Percentiles rank a stretch among this genome's conserved stretches.
These are phyloP conservation scores for Cyanistes caeruleus DNA, from an alignment of 2,113 vertebrate species.

Conservation along the genomic window DNA sequence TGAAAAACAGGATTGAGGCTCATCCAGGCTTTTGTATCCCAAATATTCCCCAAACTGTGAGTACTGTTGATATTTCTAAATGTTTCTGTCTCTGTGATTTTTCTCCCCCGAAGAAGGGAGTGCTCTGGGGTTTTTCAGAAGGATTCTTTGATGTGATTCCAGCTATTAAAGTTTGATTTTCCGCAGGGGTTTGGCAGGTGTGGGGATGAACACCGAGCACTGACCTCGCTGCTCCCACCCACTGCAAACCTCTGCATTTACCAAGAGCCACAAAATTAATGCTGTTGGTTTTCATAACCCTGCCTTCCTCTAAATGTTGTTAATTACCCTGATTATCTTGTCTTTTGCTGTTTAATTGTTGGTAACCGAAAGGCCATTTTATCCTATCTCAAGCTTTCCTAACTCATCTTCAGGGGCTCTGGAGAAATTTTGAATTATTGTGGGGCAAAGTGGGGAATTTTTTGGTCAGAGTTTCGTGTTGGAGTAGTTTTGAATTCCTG, in stretches of 20 bases:
- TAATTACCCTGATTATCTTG: conserved; percentile 50
- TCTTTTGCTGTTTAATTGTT: conserved; percentile 17
- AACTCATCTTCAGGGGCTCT: not conserved
- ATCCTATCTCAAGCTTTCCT: not conserved
- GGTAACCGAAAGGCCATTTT: not conserved
- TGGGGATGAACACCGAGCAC: accelerated
- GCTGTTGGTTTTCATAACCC: not conserved
- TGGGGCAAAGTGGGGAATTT: not conserved
- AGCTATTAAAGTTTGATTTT: not conserved
- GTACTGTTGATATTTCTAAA: not conserved
- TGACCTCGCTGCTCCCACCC: not conserved
- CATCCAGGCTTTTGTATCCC: not conserved
- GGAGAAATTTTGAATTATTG: not conserved
- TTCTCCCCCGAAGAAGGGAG: not conserved
- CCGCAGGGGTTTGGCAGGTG: not conserved
- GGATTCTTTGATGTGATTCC: not conserved
- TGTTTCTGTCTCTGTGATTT: not conserved
- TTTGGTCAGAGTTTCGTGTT: not conserved
- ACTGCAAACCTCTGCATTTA: not conserved
- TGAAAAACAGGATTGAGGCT: not conserved
- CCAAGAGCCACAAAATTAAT: not conserved
- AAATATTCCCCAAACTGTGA: not conserved
- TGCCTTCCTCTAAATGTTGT: not conserved
- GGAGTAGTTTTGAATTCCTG: not conserved
- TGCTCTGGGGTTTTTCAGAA: accelerated